Evolutionary conservation across 2,797 vertebrate genomes (phyloP), one percentile per base, ranked within the genome.

Genomic region (Sylvia borin): DNA sequence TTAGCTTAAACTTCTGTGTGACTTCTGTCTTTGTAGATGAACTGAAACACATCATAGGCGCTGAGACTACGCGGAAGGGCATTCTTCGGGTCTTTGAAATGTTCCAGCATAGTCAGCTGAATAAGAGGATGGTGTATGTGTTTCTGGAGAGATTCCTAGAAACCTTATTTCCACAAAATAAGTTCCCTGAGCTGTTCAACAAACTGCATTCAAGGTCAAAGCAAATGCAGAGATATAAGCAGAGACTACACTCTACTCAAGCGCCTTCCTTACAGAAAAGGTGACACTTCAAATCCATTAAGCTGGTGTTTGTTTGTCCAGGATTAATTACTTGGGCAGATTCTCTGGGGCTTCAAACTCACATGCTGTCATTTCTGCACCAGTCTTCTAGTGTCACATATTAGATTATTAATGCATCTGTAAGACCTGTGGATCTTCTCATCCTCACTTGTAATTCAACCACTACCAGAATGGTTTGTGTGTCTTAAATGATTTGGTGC

Each of bases 81-180:
- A 99, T 99, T 96, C 99, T 99, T 91, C 99, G 99, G 5, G 99
- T 99, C 95, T 99, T 99, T 75, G 99, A 99, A 98, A 99, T 99
- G 99, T 99, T 99, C 97, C 99, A 99, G 98, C 98, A 99, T 95
- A 98, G 99, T 94, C 99, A 99, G n/a, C 98, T 99, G 97, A 99
- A 99, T 97, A 99, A 99, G 22, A 98, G 99, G 78, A 98, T 99
- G 94, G 99, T 99, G 82, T 99, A 99, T 43, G 99, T 99, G 83
- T 99, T 99, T 97, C 97, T 99, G 94, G 99, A 99, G 98, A 99
- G 99, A 96, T 99, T 99, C 97, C 98, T 99, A 97, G 99, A 99
- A 98, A 99, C 99, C 81, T 98, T 99, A 97, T 99, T 99, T 98
- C 99, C 99, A 45, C 99, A 99, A 96, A 99, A 99, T 98, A 99